Evolutionary conservation across 2,797 vertebrate genomes (phyloP).

Genomic region (Gymnocypris eckloni): DNA sequence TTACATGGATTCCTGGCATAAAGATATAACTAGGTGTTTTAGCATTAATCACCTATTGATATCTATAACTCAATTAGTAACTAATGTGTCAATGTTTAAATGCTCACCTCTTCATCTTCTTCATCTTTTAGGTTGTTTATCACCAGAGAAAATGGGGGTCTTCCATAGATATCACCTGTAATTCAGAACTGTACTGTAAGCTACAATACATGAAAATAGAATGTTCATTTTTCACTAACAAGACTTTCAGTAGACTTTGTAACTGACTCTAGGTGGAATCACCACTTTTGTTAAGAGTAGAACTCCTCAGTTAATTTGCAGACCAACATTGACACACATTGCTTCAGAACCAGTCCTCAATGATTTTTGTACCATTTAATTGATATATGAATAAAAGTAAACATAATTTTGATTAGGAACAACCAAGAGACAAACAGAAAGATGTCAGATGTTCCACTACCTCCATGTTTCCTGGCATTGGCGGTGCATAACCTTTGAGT

Average conservation of each 20-base stretch:
- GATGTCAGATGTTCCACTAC: constrained; percentile 58
- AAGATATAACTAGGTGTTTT: background rate
- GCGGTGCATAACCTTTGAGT: constrained; percentile 84
- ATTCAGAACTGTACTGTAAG: constrained; percentile 25
- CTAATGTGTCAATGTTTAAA: background rate
- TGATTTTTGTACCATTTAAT: background rate
- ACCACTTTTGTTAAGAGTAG: background rate
- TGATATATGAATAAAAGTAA: background rate
- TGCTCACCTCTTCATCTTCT: constrained; percentile 66
- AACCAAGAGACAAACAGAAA: constrained; percentile 6
- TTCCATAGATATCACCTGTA: constrained; percentile 64
- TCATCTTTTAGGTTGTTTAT: constrained; percentile 61
- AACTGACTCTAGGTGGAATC: background rate
- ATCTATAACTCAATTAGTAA: background rate
- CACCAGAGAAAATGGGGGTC: constrained; percentile 69
- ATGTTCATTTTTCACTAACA: background rate
- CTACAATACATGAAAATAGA: background rate
- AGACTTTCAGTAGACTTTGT: background rate
- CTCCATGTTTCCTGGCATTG: constrained; percentile 80
- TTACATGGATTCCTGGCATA: background rate
- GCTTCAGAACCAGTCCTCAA: background rate
- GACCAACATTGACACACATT: background rate
- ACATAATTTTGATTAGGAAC: background rate
- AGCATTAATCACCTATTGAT: background rate
- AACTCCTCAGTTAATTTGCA: background rate